Base-by-base conservation (phyloP, 1,140 invertebrate genomes). In the Dreissena rostriformis region DNA sequence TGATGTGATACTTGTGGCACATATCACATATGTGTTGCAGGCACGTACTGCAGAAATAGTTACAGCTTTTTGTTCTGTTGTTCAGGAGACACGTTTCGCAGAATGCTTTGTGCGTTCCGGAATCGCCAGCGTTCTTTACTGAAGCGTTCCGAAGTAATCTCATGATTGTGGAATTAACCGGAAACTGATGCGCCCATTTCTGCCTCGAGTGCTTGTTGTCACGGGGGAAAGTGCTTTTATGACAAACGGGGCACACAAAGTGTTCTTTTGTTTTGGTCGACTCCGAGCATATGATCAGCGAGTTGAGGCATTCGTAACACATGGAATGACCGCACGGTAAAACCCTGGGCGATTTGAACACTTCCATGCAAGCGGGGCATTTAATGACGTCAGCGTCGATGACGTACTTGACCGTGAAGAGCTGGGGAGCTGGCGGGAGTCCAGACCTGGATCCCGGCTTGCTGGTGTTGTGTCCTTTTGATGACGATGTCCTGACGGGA, bases 341-440 rank as follows among this genome's bases (percentile, higher is more conserved):
- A 12, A 82, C 72, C 28, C 80, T 39, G 22, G 80, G 80, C 19
- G 80, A 82, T 75, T 82, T 82, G 53, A 82, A 75, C 57, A 82
- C 80, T 29, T 82, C 80, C 19, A 82, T 24, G 57, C 80, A 82
- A 24, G 73, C 63, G 5, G 80, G 80, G 29, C 80, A 82, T 68
- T 82, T 82, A 11, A 82, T 24, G 14, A 82, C 80, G 75, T 82
- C 80, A 28, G 29, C 66, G 63, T 82, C 80, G 19, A 82, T 75
- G 24, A 17, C 52, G 39, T 82, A 82, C 52, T 51, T 63, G 0
- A 82, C 72, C 10, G 65, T 52, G 1, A 39, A 74, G 10, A 82
- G 63, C n/a, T 82, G 71, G 8, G 80, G 80, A 11, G 70, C 52
- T 52, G 80, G 80, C 8, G 70, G 80, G 14, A 73, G 24, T n/a